Base-by-base conservation (phyloP, 2,888 invertebrate genomes). In the Noctua janthe region DNA sequence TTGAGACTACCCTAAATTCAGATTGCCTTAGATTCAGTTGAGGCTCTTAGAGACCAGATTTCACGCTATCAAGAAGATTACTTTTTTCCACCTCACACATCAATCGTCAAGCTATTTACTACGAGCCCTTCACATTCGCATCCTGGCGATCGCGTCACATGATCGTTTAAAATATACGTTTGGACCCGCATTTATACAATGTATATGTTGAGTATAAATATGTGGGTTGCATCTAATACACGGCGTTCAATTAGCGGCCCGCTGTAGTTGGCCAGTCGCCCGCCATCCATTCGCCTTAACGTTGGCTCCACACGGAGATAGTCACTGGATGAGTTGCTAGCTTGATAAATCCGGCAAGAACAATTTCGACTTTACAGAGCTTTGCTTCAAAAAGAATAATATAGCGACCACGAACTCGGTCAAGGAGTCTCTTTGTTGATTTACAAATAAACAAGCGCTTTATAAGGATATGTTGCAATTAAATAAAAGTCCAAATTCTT, bases 141-240 rank as follows among this genome's bases (percentile, higher is more conserved):
- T 54, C 84, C 54, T 8, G 62, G 56, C 39, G 43, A 23, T n/a
- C 67, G 35, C 74, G 74, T 82, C 83, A 73, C 75, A 75, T 86
- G 87, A 75, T 54, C 56, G 15, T 13, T 39, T 20, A 67, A 49
- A 56, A 73, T 62, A 82, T 64, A 47, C 35, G 35, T 39, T 39
- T 70, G 43, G 23, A 72, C 23, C 17, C 35, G 7, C 47, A n/a
- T 7, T 23, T 69, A 13, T 23, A 29, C 39, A 43, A 59, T 75
- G 29, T 76, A 62, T 67, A 35, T 81, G 56, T 69, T 43, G 64
- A 7, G 20, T 75, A 71, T 83, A 73, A 83, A 73, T 80, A 87
- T 79, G 85, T 85, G 87, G 87, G 87, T 64, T 87, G 85, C 84
- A 85, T 83, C 84, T 74, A 85, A 79, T 62, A 83, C 87, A 74